Base-by-base conservation (phyloP, 2,113 vertebrate genomes). In the Ameiurus melas region DNA sequence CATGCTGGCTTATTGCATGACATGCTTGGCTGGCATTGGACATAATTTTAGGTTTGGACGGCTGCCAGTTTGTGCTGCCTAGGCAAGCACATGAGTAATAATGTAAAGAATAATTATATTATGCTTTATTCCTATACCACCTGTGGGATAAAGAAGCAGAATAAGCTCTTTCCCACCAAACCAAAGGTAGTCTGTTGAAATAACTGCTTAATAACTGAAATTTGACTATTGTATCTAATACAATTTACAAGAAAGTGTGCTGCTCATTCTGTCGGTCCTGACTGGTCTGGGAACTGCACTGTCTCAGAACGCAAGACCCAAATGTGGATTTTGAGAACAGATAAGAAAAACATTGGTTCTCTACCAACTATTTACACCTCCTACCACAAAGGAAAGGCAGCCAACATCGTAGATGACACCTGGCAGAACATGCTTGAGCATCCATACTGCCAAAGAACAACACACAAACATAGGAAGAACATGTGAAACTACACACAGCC, bases 41-140 rank as follows among this genome's bases (percentile, higher is more conserved):
- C 36, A 84, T 68, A 4, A 27, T 84, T 66, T 84, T 43, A 68
- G 60, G 43, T 51, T 84, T 84, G 62, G 82, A 47, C 16, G 39
- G 82, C 25, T 68, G 62, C 60, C 60, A 84, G 27, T 68, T 84
- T 84, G 36, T 84, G 25, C 22, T 84, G 82, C 39, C 82, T 7
- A 66, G 62, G 39, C 82, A 66, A 19, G 82, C 39, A n/a, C 25
- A 66, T 64, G 60, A 51, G 25, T 47, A 57, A 57, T 73, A 73
- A 85, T 22, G n/a, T 25, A 82, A 68, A 84, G 84, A 58, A 57
- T 85, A 57, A 71, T 22, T 20, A 53, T 30, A 57, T 57, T 57
- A 7, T 39, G 47, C 27, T 85, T 36, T 85, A 85, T 58, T 73
- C 84, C 73, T 30, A 68, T 55, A 22, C 51, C 51, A 75, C 30